A percentile compares a stretch with the other conserved stretches of the same genome.
Evolutionary conservation across 23 tunicate genomes (phyloP).

Genomic region (Trididemnum clinides): DNA sequence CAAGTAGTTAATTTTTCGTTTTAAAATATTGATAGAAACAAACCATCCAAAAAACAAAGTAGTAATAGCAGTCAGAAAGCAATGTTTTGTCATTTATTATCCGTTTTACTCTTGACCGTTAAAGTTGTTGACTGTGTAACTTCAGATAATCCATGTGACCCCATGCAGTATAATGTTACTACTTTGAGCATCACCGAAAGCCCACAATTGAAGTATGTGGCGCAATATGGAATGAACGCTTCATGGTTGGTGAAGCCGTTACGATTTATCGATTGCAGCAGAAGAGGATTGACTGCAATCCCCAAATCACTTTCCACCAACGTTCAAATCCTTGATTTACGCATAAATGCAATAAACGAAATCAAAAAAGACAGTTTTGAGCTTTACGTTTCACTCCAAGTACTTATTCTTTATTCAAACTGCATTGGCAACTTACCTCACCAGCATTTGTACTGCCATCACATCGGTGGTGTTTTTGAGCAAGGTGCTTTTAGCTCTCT

Average conservation of each 20-base stretch:
- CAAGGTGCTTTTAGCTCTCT: background rate
- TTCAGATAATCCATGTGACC: background rate
- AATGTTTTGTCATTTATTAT: too few species aligned
- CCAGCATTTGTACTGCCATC: background rate
- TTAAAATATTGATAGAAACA: too few species aligned
- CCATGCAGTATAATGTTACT: background rate
- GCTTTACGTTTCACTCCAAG: background rate
- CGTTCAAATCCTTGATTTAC: background rate
- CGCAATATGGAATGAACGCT: background rate
- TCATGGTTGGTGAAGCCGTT: background rate
- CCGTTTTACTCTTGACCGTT: too few species aligned
- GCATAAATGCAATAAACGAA: background rate
- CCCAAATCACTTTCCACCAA: background rate
- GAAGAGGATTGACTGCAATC: background rate
- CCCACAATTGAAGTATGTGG: background rate
- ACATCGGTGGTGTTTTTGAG: background rate
- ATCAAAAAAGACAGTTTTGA: background rate
- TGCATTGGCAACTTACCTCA: background rate
- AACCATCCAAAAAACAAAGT: too few species aligned
- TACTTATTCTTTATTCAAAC: background rate
- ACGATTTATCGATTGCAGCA: constrained; percentile 1
- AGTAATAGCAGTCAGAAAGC: too few species aligned
- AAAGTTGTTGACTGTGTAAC: too few species aligned
- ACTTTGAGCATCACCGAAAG: background rate
- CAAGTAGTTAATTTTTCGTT: too few species aligned